Evolutionary conservation across 2,888 invertebrate species (phyloP).

Genomic region (Leucophora obtusa): DNA sequence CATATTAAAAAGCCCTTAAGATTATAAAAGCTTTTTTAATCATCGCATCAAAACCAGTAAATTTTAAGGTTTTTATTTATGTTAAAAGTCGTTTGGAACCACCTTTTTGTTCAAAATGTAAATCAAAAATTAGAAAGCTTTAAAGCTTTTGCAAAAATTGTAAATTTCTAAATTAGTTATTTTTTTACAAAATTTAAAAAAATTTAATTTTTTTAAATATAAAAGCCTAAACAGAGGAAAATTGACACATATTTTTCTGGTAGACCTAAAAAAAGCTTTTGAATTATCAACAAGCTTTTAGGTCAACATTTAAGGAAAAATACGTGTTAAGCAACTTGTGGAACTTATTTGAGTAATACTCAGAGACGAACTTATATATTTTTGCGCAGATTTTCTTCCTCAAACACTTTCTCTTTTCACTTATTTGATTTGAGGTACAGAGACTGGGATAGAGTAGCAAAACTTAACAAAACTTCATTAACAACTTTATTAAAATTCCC

Average conservation of each 20-base stretch:
- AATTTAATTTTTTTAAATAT: too few relatives aligned
- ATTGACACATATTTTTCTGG: not conserved
- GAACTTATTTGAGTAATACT: not conserved
- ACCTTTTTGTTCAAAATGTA: too few relatives aligned
- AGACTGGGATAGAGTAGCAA: not conserved
- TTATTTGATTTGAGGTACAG: not conserved
- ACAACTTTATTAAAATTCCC: slow-evolving; percentile 24
- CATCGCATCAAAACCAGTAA: too few relatives aligned
- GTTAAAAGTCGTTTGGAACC: too few relatives aligned
- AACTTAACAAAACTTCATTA: slow-evolving; percentile 12
- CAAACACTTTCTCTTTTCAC: not conserved
- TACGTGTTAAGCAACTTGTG: slow-evolving; percentile 11
- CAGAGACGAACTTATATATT: not conserved
- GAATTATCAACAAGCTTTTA: slow-evolving; percentile 35
- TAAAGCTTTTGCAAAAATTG: too few relatives aligned
- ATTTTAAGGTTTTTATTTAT: too few relatives aligned
- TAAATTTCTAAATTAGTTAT: too few relatives aligned
- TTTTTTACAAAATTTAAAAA: too few relatives aligned
- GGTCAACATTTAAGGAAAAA: slow-evolving; percentile 27
- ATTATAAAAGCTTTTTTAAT: too few relatives aligned
- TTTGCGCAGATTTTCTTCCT: not conserved
- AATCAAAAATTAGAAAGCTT: too few relatives aligned
- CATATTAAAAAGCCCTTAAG: too few relatives aligned
- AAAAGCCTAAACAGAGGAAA: not conserved
- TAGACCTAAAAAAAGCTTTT: slow-evolving; percentile 28